Conservation (phyloP, 2,113 vertebrate species). For the Oryzias javanicus region DNA sequence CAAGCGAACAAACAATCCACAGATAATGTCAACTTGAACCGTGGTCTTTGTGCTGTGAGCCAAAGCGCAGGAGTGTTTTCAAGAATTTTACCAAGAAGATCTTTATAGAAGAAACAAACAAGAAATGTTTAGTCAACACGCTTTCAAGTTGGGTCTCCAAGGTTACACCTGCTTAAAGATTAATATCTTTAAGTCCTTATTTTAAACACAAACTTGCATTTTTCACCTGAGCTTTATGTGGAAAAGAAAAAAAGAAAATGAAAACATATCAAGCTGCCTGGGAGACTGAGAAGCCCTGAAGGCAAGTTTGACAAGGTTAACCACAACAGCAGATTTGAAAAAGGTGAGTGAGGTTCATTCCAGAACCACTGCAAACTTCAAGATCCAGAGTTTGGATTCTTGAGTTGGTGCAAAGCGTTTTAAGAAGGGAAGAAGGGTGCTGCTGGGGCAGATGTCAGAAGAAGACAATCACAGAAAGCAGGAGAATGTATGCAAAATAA, state of each 20-base stretch:
- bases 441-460: no score
- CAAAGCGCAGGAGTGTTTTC: no score
- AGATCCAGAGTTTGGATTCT: slow-evolving; percentile 25
- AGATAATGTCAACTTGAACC: no score
- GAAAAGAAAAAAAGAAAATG: slow-evolving; percentile 28
- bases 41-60: no score
- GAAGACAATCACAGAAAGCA: no score
- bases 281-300: slow-evolving; percentile 44
- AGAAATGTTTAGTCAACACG: slow-evolving; percentile 37
- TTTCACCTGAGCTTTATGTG: slow-evolving; percentile 19
- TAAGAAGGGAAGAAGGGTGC: background rate
- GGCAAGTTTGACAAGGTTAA: slow-evolving; percentile 47
- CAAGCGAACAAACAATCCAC: no score
- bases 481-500: no score
- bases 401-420: slow-evolving; percentile 16
- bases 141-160: slow-evolving; percentile 61
- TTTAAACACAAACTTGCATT: slow-evolving; percentile 25
- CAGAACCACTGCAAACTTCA: slow-evolving; percentile 54
- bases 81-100: no score
- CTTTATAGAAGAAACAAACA: no score
- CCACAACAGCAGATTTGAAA: slow-evolving; percentile 41
- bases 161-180: slow-evolving; percentile 56
- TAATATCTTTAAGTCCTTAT: slow-evolving; percentile 50
- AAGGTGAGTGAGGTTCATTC: slow-evolving; percentile 39
- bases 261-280: slow-evolving; percentile 39